Evolutionary conservation across 2,797 vertebrate genomes (phyloP).

Genomic region (Chelon auratus): DNA sequence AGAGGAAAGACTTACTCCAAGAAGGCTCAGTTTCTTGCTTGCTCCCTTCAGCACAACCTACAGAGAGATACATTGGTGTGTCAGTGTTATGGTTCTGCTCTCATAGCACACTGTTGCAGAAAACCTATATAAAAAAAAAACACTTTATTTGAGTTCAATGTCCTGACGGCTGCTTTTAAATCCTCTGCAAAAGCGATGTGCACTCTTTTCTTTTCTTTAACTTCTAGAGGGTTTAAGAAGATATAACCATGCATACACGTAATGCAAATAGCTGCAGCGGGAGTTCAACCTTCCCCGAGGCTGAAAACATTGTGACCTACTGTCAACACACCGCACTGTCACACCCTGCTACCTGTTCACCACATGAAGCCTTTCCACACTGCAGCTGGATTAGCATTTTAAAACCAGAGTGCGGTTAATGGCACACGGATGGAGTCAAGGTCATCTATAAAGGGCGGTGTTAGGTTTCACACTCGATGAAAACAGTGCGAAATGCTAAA

Average conservation of each 20-base stretch:
- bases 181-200: neutral
- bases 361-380: neutral
- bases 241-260: neutral
- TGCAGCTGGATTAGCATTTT: conserved; percentile 27
- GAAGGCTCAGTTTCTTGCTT: conserved; percentile 87
- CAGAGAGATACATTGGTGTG: conserved; percentile 30
- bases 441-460: conserved; percentile 63
- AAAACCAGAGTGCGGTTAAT: conserved; percentile 26
- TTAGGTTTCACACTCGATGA: conserved; percentile 60
- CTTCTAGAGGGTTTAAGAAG: too few species aligned
- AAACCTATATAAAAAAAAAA: conserved; percentile 27
- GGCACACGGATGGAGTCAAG: conserved; percentile 54
- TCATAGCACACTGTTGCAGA: neutral
- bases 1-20: conserved; percentile 81
- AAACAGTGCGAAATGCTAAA: conserved; percentile 51
- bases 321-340: conserved; percentile 20
- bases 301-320: conserved; percentile 12
- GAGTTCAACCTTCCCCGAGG: conserved; percentile 34
- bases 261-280: conserved; percentile 14
- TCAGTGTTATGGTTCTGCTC: conserved; percentile 27
- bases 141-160: conserved; percentile 18
- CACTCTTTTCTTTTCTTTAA: too few species aligned
- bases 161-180: conserved; percentile 21
- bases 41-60: conserved; percentile 89
- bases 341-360: conserved; percentile 39